A percentile compares a stretch with the other conserved stretches of the same genome.
Conservation (phyloP, 2,888 invertebrate genomes). For the Pheosia tremula region DNA sequence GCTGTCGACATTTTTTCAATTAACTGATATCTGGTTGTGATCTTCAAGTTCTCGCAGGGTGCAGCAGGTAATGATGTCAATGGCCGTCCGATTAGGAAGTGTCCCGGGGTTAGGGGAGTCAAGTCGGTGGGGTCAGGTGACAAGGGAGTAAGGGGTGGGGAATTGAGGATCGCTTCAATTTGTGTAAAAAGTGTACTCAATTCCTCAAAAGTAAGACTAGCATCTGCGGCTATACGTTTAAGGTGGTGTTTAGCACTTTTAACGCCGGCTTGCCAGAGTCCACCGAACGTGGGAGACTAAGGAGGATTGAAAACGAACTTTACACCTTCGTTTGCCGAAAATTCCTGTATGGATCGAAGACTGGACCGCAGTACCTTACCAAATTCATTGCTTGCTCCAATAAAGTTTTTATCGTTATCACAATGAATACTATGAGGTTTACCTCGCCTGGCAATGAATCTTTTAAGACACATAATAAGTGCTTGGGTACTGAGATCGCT, state of each 20-base stretch:
- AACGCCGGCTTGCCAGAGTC: constrained; percentile 20
- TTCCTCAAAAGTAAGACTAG: constrained; percentile 10
- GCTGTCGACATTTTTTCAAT: not conserved
- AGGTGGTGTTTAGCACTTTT: constrained; percentile 20
- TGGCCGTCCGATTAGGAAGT: constrained; percentile 7
- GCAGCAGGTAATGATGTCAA: not conserved
- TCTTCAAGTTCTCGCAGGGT: not conserved
- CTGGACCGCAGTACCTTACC: constrained; percentile 18
- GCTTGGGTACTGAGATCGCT: constrained; percentile 22
- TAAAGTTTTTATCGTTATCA: constrained; percentile 31
- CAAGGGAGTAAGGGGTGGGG: constrained; percentile 9
- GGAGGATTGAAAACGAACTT: constrained; percentile 23
- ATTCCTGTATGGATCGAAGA: constrained; percentile 13
- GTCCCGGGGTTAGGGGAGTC: constrained; percentile 10
- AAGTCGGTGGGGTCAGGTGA: constrained; percentile 9
- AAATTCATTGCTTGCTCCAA: constrained; percentile 29
- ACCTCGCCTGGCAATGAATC: constrained; percentile 29
- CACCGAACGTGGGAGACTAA: constrained; percentile 20
- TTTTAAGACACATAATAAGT: constrained; percentile 18
- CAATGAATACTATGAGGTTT: constrained; percentile 21
- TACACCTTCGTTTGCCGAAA: constrained; percentile 19
- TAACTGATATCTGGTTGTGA: not conserved
- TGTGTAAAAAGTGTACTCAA: constrained; percentile 10
- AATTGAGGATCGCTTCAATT: constrained; percentile 13
- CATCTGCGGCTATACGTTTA: constrained; percentile 7